Conservation (phyloP, 1,140 invertebrate species). For the Hestina assimilis region DNA sequence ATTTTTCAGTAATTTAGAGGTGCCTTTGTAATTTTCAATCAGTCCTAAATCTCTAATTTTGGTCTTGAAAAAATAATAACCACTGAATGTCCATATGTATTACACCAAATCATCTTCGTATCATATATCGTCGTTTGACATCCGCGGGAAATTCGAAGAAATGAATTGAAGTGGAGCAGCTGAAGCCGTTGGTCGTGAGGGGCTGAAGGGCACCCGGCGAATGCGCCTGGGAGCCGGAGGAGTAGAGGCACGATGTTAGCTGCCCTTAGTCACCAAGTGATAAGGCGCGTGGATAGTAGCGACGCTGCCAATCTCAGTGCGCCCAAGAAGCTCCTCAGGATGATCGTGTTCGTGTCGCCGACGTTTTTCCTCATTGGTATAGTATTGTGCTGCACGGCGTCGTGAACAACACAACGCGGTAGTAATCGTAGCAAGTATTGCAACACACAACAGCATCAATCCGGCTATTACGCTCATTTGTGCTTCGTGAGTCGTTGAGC, state of each 20-base stretch:
- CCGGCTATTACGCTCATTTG: constrained; percentile 81
- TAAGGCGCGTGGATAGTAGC: constrained; percentile 68
- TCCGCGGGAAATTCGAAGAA: constrained; percentile 36
- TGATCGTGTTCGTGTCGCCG: constrained; percentile 77
- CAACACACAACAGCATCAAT: constrained; percentile 75
- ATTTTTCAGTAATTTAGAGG: constrained; percentile 25
- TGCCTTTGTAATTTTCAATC: constrained; percentile 8
- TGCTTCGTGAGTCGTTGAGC: constrained; percentile 74
- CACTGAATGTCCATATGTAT: constrained; percentile 32
- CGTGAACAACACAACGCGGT: constrained; percentile 79
- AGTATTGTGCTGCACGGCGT: constrained; percentile 84
- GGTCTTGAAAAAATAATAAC: constrained; percentile 1
- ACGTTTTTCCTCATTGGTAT: constrained; percentile 85
- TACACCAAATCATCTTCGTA: constrained; percentile 68
- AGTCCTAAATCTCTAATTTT: background rate
- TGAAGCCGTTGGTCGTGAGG: constrained; percentile 26
- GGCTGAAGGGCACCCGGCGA: constrained; percentile 33
- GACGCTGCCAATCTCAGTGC: constrained; percentile 57
- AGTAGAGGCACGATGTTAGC: constrained; percentile 53
- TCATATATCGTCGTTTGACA: constrained; percentile 50
- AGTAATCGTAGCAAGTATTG: constrained; percentile 75
- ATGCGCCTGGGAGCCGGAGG: constrained; percentile 33
- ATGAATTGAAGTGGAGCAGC: constrained; percentile 38
- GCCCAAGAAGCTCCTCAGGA: constrained; percentile 54
- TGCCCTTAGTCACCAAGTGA: constrained; percentile 54